A percentile compares a stretch with the other conserved stretches of the same genome.
Conservation (phyloP, 2,888 invertebrate species). For the Agrilus biguttatus region DNA sequence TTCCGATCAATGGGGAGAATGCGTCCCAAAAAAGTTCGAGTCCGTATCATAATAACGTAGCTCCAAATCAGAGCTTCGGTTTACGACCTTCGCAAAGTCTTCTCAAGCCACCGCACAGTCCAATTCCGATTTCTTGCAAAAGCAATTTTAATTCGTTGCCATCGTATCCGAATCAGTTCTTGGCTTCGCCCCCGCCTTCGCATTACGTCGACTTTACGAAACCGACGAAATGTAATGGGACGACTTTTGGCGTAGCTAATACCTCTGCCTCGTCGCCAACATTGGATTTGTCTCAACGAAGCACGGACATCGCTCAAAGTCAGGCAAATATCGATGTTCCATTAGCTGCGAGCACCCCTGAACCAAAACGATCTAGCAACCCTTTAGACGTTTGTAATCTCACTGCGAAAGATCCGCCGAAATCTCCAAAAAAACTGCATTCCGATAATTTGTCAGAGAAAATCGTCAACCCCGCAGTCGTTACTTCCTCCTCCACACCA, state of each 20-base stretch:
- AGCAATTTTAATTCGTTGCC: slow-evolving; percentile 1
- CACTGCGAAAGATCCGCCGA: slow-evolving; percentile 45
- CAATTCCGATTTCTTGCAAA: slow-evolving; percentile 7
- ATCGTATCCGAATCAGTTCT: slow-evolving; percentile 6
- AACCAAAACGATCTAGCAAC: slow-evolving; percentile 36
- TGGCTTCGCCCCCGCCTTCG: slow-evolving; percentile 13
- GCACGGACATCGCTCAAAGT: slow-evolving; percentile 18
- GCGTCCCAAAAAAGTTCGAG: slow-evolving; percentile 6
- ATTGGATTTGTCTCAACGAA: slow-evolving; percentile 21
- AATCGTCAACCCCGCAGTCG: slow-evolving; percentile 1
- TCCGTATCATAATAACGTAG: neutral
- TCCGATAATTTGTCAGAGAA: slow-evolving; percentile 25
- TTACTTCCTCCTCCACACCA: slow-evolving; percentile 24
- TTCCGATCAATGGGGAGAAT: slow-evolving; percentile 4
- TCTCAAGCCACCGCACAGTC: slow-evolving; percentile 13
- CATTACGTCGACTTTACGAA: slow-evolving; percentile 15
- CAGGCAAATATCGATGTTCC: slow-evolving; percentile 17
- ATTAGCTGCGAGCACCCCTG: slow-evolving; percentile 15
- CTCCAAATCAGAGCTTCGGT: slow-evolving; percentile 6
- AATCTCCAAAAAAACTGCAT: slow-evolving; percentile 34
- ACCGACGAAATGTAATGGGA: slow-evolving; percentile 10
- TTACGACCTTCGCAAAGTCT: too few species aligned
- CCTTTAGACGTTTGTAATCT: slow-evolving; percentile 49
- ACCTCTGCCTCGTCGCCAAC: slow-evolving; percentile 12
- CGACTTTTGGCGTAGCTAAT: slow-evolving; percentile 9